Evolutionary conservation across 2,113 vertebrate genomes (phyloP), one percentile per base, ranked within the genome.

Genomic region (Numenius arquata): DNA sequence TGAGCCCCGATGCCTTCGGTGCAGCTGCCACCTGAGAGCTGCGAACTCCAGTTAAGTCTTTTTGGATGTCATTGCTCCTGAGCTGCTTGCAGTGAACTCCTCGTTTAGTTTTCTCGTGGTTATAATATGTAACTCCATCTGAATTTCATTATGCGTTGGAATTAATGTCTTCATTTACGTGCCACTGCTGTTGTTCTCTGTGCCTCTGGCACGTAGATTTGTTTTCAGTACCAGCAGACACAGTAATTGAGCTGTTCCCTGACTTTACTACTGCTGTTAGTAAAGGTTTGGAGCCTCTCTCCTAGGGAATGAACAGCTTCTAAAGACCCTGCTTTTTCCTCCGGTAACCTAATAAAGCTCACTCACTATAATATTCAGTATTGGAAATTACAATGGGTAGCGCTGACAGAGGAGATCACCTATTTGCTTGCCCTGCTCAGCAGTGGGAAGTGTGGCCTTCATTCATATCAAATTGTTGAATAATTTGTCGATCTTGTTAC

Each of bases 171-270:
- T 80, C 75, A 56, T 89, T 90, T 90, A 32, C 0, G 9, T 68
- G 76, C 66, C 16, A 34, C 59, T 85, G 85, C 73, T 88, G 74
- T 9, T 84, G 70, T n/a, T 88, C 43, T 36, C 76, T 43, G 58
- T 59, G 91, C 75, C 88, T 78, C 88, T 65, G 85, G 93, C 79
- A 56, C 50, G 25, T 2, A 53, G 83, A 75, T 93, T 85, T 89
- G 40, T 76, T 88, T 90, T 61, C 82, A 74, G 61, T 11, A 38
- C 25, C 59, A 66, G 71, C 92, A 94, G 82, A 62, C 13, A 13
- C 88, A 67, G 75, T 50, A 55, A 88, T 59, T 91, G 89, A 90
- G 91, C 74, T 85, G 62, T 88, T 91, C 47, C 52, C 45, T 84
- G 34, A 27, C 73, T 87, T 91, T 70, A 85, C 56, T 56, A 17